phyloP scores from a whole-genome alignment of 2,797 vertebrate species.

The Cyprinodon diabolis region DNA sequence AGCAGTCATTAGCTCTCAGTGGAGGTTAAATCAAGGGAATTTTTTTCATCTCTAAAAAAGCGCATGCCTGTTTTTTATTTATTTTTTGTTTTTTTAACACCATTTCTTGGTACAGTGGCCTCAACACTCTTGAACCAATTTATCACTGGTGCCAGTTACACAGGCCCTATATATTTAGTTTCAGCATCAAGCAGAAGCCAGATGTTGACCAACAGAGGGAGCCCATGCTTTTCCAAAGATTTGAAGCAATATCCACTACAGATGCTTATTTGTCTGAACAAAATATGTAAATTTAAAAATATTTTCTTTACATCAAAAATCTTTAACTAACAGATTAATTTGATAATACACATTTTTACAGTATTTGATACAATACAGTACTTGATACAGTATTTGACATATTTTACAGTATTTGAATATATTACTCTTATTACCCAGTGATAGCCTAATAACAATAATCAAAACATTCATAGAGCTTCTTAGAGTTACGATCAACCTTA shows the following conservation, averaged over 20 bases:
- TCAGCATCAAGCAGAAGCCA: neutral
- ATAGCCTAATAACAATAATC: neutral
- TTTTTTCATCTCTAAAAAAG: conserved; percentile 57
- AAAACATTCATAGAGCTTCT: neutral
- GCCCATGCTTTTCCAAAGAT: conserved; percentile 71
- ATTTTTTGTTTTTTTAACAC: neutral
- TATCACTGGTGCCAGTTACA: conserved; percentile 57
- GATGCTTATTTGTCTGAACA: neutral
- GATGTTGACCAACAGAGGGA: conserved; percentile 77
- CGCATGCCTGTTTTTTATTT: neutral
- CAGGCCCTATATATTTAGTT: conserved; percentile 14
- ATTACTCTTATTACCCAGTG: neutral
- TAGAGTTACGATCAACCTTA: neutral
- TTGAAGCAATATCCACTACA: neutral
- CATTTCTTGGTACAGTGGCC: conserved; percentile 22
- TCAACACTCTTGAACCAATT: conserved; percentile 50
- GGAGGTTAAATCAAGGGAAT: conserved; percentile 63
- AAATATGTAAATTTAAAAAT: conserved; percentile 6
- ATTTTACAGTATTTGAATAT: neutral
- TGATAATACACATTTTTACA: neutral
- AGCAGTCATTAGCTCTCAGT: conserved; percentile 48
- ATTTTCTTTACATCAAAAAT: neutral
- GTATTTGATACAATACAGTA: too few species aligned
- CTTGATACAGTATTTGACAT: too few species aligned
- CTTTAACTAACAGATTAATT: neutral